A percentile compares a stretch with the other conserved stretches of the same genome.
phyloP scores from a whole-genome alignment of 2,113 vertebrate genomes.

The Ifrita kowaldi region DNA sequence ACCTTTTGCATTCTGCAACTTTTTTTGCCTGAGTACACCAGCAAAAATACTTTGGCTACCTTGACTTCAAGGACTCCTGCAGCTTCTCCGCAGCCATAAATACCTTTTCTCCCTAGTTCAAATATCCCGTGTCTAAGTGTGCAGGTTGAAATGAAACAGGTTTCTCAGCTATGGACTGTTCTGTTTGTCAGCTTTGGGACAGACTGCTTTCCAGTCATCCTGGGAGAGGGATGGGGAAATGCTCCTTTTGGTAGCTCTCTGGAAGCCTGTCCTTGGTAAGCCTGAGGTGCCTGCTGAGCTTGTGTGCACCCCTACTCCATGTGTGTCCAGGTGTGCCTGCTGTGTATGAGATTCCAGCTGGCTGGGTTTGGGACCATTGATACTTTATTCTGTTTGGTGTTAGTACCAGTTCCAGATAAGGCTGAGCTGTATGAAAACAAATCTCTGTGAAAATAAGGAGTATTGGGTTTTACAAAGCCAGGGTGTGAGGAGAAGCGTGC shows the following conservation, averaged over 20 bases:
- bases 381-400: not conserved
- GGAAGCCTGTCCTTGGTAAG: not conserved
- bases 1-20: not conserved
- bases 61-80: not conserved
- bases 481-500: not conserved
- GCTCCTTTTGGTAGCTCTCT: not conserved
- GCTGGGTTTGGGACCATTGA: not conserved
- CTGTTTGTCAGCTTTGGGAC: not conserved
- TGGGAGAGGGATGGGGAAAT: not conserved
- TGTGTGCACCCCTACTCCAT: not conserved
- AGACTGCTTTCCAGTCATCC: not conserved
- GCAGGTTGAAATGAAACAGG: not conserved
- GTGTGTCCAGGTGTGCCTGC: not conserved
- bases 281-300: not conserved
- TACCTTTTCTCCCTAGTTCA: not conserved
- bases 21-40: not conserved
- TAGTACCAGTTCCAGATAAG: not conserved
- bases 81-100: not conserved
- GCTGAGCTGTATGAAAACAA: not conserved
- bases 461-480: not conserved
- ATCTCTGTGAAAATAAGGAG: not conserved
- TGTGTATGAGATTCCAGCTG: not conserved
- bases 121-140: not conserved
- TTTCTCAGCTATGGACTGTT: not conserved
- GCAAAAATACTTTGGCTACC: not conserved